Conservation (phyloP, 2,113 vertebrate species). For the Eidolon helvum region DNA sequence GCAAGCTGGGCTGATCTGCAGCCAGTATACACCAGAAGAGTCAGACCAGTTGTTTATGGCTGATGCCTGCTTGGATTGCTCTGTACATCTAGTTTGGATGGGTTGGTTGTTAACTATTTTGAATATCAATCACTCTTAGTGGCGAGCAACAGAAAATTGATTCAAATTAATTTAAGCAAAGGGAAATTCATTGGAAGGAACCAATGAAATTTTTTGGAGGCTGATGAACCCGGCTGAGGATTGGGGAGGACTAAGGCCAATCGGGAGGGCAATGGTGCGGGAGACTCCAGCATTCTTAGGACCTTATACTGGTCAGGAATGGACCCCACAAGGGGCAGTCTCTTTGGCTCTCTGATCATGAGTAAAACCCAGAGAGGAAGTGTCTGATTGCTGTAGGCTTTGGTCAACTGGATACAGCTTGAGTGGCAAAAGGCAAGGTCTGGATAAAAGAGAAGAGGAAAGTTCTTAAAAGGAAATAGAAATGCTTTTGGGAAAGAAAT, state of each 20-base stretch:
- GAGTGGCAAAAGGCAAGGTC: background rate
- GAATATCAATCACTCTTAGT: background rate
- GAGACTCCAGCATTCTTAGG: background rate
- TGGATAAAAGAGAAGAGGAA: background rate
- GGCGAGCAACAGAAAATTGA: background rate
- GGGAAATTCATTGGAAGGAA: background rate
- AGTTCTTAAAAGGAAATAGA: background rate
- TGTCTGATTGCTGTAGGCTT: background rate
- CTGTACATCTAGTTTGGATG: background rate
- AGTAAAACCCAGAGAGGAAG: background rate
- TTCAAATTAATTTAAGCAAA: background rate
- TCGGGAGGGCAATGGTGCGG: fast-evolving
- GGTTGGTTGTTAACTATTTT: background rate
- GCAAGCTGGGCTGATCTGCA: background rate
- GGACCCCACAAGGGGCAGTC: fast-evolving
- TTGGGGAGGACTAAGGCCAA: background rate
- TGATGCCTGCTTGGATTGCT: background rate
- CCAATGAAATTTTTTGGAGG: background rate
- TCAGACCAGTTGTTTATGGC: background rate
- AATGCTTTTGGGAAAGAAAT: background rate
- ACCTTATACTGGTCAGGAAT: background rate
- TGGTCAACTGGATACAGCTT: background rate
- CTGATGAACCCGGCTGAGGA: background rate
- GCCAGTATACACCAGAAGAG: background rate
- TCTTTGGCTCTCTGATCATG: background rate